These are phyloP conservation scores for Flexamia atlantica DNA, from an alignment of 2,888 invertebrate genomes.

Conservation along the genomic window DNA sequence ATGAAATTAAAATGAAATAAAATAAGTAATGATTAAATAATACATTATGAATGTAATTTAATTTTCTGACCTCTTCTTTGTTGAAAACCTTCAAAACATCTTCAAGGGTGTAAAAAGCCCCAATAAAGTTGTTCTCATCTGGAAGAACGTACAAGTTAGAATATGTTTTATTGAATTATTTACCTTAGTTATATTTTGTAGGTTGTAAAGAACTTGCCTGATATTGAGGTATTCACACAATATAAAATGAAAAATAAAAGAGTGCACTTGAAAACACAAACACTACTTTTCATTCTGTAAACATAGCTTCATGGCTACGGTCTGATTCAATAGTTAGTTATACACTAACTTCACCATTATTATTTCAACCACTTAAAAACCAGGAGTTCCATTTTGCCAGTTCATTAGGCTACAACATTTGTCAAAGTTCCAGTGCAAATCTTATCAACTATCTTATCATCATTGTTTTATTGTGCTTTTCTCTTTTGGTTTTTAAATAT, in stretches of 20 bases:
- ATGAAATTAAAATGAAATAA: too few relatives aligned
- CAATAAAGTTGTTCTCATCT: conserved; percentile 32
- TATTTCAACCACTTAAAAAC: too few relatives aligned
- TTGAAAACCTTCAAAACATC: conserved; percentile 36
- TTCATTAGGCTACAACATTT: too few relatives aligned
- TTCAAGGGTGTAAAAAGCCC: conserved; percentile 32
- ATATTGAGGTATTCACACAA: not conserved
- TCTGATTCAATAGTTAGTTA: not conserved
- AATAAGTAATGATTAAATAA: too few relatives aligned
- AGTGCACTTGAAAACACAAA: not conserved
- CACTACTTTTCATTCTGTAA: not conserved
- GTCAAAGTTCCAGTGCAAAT: not conserved
- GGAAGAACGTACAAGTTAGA: not conserved
- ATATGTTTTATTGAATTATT: too few relatives aligned
- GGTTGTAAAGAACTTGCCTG: conserved; percentile 23
- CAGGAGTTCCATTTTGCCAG: too few relatives aligned
- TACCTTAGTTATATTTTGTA: too few relatives aligned
- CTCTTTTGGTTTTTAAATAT: too few relatives aligned
- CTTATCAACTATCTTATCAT: conserved; percentile 1
- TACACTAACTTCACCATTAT: too few relatives aligned
- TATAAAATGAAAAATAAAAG: not conserved
- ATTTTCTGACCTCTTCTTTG: conserved; percentile 10
- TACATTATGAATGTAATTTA: too few relatives aligned
- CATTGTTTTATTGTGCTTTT: not conserved
- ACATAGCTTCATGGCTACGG: not conserved